Conservation (phyloP, 2,113 vertebrate species). For the Glaucidium brasilianum region DNA sequence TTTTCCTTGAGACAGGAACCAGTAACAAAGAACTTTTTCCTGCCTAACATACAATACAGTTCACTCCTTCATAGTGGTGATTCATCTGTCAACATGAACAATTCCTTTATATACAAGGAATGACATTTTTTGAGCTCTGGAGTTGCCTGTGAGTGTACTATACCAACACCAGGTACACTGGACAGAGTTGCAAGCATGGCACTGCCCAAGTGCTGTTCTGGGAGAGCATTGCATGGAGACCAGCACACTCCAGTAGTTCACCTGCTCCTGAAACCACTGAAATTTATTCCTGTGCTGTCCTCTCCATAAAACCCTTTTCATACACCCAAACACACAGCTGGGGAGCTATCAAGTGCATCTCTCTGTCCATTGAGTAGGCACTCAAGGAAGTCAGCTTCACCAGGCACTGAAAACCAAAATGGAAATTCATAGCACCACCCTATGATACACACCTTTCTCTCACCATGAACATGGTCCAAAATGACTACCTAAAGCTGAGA, state of each 20-base stretch:
- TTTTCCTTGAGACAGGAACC: not conserved
- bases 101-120: not conserved
- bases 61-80: not conserved
- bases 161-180: not conserved
- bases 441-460: not conserved
- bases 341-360: not conserved
- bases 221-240: not conserved
- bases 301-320: not conserved
- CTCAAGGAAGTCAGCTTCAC: not conserved
- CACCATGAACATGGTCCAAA: not conserved
- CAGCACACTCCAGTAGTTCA: not conserved
- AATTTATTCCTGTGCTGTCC: not conserved
- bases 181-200: not conserved
- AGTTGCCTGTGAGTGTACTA: not conserved
- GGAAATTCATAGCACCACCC: not conserved
- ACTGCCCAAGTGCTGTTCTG: not conserved
- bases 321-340: not conserved
- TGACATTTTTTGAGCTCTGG: not conserved
- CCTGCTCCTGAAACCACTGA: not conserved
- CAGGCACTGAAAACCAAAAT: not conserved
- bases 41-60: not conserved
- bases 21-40: not conserved
- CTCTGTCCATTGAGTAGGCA: not conserved
- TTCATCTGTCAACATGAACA: not conserved
- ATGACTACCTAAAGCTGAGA: not conserved